Base-by-base conservation (phyloP, 92 coral and sea anemone species). In the Actinernus sp. region DNA sequence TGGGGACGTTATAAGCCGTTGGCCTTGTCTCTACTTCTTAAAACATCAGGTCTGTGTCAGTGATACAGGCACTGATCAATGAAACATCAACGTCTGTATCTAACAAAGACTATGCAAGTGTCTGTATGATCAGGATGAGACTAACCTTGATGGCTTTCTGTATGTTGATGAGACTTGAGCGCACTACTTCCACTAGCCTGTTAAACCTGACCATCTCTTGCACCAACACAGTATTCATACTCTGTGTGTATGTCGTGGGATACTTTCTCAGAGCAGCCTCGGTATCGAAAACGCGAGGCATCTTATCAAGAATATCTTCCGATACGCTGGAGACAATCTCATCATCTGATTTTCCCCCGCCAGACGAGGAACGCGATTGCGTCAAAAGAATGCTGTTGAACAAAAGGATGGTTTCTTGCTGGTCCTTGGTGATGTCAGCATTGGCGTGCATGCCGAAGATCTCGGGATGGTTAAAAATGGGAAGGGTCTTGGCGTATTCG, bases 131-230 rank as follows among this genome's bases (percentile, higher is more conserved):
- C n/a, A n/a, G n/a, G n/a, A n/a, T n/a, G n/a, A n/a, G n/a, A n/a
- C n/a, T n/a, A n/a, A 94, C 98, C 96, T 94, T 94, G 45, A 94
- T 92, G 1, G 98, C 98, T 81, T 94, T 94, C 76, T 94, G 93
- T 49, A 94, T 79, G 64, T 94, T 94, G 68, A 82, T 83, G 23
- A 94, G 96, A 71, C 97, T 90, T 47, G 87, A 66, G 28, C 98
- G 88, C 39, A 94, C 98, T 34, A 94, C 97, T 65, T 94, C 97
- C 3, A 92, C 88, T 12, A 94, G 94, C 63, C 97, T 71, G 69
- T 94, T 94, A 66, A 94, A 94, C 51, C 98, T 73, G 11, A 94
- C 98, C 98, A 94, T 94, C 64, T 94, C 98, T 81, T 94, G 98
- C 32, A 94, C 98, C 63, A 94, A 45, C 24, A 94, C 98, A 2